A percentile compares a stretch with the other conserved stretches of the same genome.
Conservation (phyloP, 2,113 vertebrate genomes). For the Chaetodon auriga region DNA sequence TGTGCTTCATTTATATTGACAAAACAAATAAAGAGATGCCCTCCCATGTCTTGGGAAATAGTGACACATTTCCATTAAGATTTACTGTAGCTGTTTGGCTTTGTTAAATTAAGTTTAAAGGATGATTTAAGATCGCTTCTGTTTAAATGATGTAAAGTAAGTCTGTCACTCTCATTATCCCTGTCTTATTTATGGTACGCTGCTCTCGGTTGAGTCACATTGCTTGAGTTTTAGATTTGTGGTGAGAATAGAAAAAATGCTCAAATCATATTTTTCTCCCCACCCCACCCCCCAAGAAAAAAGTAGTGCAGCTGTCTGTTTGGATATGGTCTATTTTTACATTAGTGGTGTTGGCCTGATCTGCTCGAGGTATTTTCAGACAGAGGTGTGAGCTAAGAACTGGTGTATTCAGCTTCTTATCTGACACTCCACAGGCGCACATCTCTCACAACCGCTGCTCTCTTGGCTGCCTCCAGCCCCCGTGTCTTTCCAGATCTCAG, state of each 20-base stretch:
- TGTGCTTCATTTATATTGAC: not conserved
- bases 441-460: conserved; percentile 53
- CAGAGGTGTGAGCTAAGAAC: conserved; percentile 53
- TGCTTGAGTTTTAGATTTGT: not conserved
- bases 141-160: conserved; percentile 10
- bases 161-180: conserved; percentile 3
- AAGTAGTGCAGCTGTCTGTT: conserved; percentile 33
- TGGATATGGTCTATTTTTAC: conserved; percentile 63
- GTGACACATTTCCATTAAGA: conserved; percentile 5
- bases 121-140: not conserved
- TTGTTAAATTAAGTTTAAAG: not conserved
- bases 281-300: not conserved
- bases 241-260: conserved; percentile 11
- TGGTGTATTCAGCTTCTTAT: conserved; percentile 59
- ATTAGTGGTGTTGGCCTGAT: conserved; percentile 47
- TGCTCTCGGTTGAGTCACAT: conserved; percentile 1
- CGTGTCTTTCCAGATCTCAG: conserved; percentile 49
- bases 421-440: conserved; percentile 53
- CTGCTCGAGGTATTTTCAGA: conserved; percentile 54
- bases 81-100: conserved; percentile 10
- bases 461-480: conserved; percentile 38
- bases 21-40: not conserved
- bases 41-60: not conserved
- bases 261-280: conserved; percentile 29
- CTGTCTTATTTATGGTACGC: conserved; percentile 19